These are phyloP conservation scores for Autographa gamma DNA, from an alignment of 2,888 invertebrate genomes.

Conservation along the genomic window DNA sequence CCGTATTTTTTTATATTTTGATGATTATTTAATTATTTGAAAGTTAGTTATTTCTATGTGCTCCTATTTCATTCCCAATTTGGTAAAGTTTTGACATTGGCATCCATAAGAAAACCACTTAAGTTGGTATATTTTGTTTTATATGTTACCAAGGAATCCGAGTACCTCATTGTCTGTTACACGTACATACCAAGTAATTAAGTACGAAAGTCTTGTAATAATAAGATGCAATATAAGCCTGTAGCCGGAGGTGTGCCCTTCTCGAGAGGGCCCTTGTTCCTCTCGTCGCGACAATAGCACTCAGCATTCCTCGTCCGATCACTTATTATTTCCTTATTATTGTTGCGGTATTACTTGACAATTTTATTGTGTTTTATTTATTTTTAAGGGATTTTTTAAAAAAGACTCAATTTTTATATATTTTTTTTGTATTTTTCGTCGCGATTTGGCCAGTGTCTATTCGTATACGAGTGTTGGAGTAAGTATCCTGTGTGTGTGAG, in stretches of 20 bases:
- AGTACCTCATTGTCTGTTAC: slow-evolving; percentile 2
- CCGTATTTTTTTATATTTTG: no score
- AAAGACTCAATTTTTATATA: not conserved
- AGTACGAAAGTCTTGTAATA: slow-evolving; percentile 33
- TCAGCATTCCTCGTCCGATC: slow-evolving; percentile 69
- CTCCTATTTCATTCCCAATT: no score
- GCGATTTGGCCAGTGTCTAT: no score
- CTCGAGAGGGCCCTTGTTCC: slow-evolving; percentile 66
- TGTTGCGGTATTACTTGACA: slow-evolving; percentile 64
- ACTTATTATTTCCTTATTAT: slow-evolving; percentile 74
- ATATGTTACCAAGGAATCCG: not conserved
- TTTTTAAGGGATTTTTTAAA: not conserved
- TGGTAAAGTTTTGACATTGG: no score
- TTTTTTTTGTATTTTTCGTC: not conserved
- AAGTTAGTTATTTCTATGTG: no score
- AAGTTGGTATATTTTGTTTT: no score
- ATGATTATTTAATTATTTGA: no score
- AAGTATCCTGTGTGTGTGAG: not conserved
- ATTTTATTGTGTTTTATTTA: slow-evolving; percentile 33
- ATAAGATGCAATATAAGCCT: slow-evolving; percentile 53
- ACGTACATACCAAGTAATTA: not conserved
- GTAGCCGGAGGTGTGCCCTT: slow-evolving; percentile 69
- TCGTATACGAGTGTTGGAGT: no score
- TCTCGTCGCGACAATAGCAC: slow-evolving; percentile 73
- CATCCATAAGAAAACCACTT: no score